These are phyloP conservation scores for Akabosia matsudoensis DNA, from an alignment of 1,140 invertebrate genomes.

Conservation along the genomic window DNA sequence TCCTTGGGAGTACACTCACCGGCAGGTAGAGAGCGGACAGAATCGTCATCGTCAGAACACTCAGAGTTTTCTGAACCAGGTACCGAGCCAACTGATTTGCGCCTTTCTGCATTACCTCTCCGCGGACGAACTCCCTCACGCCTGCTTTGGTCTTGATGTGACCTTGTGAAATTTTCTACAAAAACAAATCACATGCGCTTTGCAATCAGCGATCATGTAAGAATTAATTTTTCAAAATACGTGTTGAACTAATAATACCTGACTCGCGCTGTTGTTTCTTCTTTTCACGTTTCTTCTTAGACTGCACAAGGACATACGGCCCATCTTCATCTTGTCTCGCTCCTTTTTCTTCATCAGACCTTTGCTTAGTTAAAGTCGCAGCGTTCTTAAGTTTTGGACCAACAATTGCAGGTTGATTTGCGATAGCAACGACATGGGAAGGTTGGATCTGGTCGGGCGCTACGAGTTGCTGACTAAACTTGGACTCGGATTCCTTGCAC, in stretches of 20 bases:
- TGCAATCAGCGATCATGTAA: too few relatives aligned
- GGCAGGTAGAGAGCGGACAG: conserved; percentile 30
- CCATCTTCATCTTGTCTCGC: neutral
- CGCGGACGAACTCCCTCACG: neutral
- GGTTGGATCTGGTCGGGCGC: too few relatives aligned
- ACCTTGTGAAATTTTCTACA: neutral
- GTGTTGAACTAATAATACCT: neutral
- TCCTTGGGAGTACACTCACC: conserved; percentile 31
- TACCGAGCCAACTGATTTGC: conserved; percentile 28
- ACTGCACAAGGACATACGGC: conserved; percentile 1
- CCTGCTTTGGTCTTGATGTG: neutral
- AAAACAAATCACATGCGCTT: neutral
- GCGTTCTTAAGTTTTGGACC: too few relatives aligned
- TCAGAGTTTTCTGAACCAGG: conserved; percentile 29
- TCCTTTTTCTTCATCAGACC: neutral
- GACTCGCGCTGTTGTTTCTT: conserved; percentile 1
- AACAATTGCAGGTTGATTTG: too few relatives aligned
- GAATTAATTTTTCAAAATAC: too few relatives aligned
- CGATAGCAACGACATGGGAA: too few relatives aligned
- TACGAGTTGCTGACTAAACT: too few relatives aligned
- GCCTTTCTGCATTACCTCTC: neutral
- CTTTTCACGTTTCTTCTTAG: conserved; percentile 11
- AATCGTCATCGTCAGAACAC: conserved; percentile 27
- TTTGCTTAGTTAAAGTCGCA: neutral
- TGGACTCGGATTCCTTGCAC: too few relatives aligned